Evolutionary conservation across 2,888 invertebrate genomes (phyloP).

Genomic region (Polyommatus iphigenia): DNA sequence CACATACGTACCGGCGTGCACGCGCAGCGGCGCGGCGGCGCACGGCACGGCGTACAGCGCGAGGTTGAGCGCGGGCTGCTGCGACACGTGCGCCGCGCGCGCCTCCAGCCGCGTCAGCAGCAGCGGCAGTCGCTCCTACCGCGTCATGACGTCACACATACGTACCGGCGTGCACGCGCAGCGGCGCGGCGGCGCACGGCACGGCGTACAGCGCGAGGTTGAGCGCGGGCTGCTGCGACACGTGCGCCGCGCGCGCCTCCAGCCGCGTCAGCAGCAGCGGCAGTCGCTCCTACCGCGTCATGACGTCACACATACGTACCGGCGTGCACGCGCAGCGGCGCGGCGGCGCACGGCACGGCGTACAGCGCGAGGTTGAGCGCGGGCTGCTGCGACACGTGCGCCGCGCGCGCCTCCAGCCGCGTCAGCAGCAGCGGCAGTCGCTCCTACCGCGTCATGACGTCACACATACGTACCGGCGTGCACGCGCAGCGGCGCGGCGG

Average conservation of each 20-base stretch:
- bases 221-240: slow-evolving; percentile 89
- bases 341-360: slow-evolving; percentile 85
- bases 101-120: slow-evolving; percentile 93
- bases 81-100: slow-evolving; percentile 91
- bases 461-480: slow-evolving; percentile 82
- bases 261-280: slow-evolving; percentile 92
- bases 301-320: slow-evolving; percentile 86
- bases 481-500: slow-evolving; percentile 81
- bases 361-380: slow-evolving; percentile 93
- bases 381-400: slow-evolving; percentile 90
- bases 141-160: slow-evolving; percentile 84
- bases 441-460: slow-evolving; percentile 83
- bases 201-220: slow-evolving; percentile 92
- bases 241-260: slow-evolving; percentile 92
- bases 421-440: slow-evolving; percentile 91
- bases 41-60: slow-evolving; percentile 91
- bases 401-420: slow-evolving; percentile 91
- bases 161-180: slow-evolving; percentile 77
- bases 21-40: slow-evolving; percentile 82
- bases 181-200: slow-evolving; percentile 85
- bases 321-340: slow-evolving; percentile 78
- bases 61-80: slow-evolving; percentile 90
- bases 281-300: slow-evolving; percentile 84
- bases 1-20: slow-evolving; percentile 81
- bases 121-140: slow-evolving; percentile 86